These are phyloP conservation scores for Andrena hattorfiana DNA, from an alignment of 2,888 invertebrate species.

Conservation along the genomic window DNA sequence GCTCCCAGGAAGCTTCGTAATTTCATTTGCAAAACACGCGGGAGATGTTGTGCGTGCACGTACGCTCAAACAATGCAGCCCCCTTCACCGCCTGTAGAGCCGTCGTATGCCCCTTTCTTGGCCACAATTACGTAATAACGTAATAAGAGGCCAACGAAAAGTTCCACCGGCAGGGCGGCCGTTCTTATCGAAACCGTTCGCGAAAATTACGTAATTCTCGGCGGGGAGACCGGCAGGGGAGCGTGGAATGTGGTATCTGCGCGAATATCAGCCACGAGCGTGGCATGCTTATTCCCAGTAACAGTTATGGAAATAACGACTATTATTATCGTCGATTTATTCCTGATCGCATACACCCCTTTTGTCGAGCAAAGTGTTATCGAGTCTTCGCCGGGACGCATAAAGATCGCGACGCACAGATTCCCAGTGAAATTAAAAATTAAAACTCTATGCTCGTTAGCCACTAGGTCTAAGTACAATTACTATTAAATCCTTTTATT, in stretches of 20 bases:
- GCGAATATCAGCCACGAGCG: constrained; percentile 26
- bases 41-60: background rate
- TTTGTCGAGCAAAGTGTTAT: background rate
- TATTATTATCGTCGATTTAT: constrained; percentile 44
- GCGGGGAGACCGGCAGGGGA: background rate
- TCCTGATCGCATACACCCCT: background rate
- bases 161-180: background rate
- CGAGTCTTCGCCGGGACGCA: constrained; percentile 6
- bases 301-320: constrained; percentile 57
- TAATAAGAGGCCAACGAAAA: constrained; percentile 1
- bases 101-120: background rate
- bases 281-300: constrained; percentile 44
- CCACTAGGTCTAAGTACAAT: too few relatives aligned
- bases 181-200: constrained; percentile 24
- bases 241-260: constrained; percentile 1
- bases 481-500: too few relatives aligned
- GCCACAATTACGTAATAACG: background rate
- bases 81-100: background rate
- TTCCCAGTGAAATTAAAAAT: background rate
- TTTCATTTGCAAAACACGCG: too few relatives aligned
- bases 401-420: background rate
- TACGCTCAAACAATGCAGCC: background rate
- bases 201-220: constrained; percentile 33
- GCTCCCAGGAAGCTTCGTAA: background rate
- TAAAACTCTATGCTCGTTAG: background rate